A percentile compares a stretch with the other conserved stretches of the same genome.
phyloP scores from a whole-genome alignment of 2,888 invertebrate genomes.

The Zelleria hepariella region DNA sequence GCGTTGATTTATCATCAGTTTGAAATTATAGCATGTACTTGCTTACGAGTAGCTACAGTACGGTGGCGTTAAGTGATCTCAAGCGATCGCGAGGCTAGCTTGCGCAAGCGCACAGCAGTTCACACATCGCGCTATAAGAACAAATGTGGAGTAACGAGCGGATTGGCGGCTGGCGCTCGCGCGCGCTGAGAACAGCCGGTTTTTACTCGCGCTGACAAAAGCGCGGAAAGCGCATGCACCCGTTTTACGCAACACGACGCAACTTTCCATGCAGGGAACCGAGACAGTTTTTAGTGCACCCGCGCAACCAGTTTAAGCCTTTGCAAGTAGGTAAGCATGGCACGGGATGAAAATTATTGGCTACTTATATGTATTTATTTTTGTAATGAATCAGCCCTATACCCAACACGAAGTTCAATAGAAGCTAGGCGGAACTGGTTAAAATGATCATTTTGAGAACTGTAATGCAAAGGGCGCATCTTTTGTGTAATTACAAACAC shows the following conservation, averaged over 20 bases:
- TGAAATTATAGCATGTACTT: background rate
- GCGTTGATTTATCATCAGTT: background rate
- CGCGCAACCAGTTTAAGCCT: background rate
- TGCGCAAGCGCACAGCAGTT: background rate
- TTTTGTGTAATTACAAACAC: no score
- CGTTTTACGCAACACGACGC: constrained; percentile 51
- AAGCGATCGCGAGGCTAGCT: background rate
- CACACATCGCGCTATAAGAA: constrained; percentile 29
- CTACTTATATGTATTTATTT: background rate
- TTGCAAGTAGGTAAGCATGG: background rate
- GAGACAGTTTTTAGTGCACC: constrained; percentile 7
- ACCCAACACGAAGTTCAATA: no score
- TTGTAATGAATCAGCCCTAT: no score
- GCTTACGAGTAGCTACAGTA: background rate
- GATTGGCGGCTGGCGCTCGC: no score
- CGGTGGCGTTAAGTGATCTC: background rate
- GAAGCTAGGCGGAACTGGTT: no score
- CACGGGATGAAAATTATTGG: no score
- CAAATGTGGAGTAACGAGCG: constrained; percentile 47
- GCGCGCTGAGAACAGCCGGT: constrained; percentile 40
- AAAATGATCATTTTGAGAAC: no score
- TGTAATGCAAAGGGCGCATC: no score
- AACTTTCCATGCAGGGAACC: constrained; percentile 44
- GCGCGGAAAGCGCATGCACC: constrained; percentile 50
- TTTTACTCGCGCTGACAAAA: constrained; percentile 40